These are phyloP conservation scores for Sarcophaga rosellei DNA, from an alignment of 2,888 invertebrate genomes.

Conservation along the genomic window DNA sequence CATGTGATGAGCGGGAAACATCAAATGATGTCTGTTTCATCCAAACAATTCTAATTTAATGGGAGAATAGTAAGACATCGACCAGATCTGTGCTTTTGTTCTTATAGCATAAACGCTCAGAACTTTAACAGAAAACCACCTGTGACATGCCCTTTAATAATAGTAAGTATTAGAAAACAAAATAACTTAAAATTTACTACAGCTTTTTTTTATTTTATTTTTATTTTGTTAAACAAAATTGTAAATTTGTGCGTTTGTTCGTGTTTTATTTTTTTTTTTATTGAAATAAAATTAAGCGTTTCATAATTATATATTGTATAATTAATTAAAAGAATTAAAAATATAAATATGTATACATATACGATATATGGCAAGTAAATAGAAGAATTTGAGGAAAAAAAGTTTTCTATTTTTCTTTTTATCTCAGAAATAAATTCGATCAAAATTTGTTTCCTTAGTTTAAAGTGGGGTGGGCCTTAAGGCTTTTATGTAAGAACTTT, in stretches of 20 bases:
- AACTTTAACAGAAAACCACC: no score
- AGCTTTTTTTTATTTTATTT: no score
- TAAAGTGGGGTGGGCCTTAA: no score
- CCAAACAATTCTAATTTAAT: no score
- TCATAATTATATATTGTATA: background rate
- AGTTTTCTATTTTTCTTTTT: background rate
- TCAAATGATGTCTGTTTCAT: no score
- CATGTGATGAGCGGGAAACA: no score
- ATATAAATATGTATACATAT: slow-evolving; percentile 11
- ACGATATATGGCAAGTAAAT: slow-evolving; percentile 57
- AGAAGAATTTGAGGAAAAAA: background rate
- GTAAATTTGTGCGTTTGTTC: slow-evolving; percentile 69
- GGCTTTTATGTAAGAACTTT: no score
- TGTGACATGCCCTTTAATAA: background rate
- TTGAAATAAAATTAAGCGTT: slow-evolving; percentile 49
- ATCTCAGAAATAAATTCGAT: background rate
- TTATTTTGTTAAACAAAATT: slow-evolving; percentile 36
- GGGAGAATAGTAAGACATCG: no score
- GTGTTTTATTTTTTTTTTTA: slow-evolving; percentile 46
- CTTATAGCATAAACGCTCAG: no score
- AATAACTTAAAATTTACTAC: background rate
- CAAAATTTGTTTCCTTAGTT: background rate
- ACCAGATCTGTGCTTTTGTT: no score
- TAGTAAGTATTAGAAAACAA: background rate
- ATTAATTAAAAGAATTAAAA: slow-evolving; percentile 16